A percentile compares a stretch with the other conserved stretches of the same genome.
phyloP scores from a whole-genome alignment of 2,113 vertebrate species.

The Polypterus senegalus region DNA sequence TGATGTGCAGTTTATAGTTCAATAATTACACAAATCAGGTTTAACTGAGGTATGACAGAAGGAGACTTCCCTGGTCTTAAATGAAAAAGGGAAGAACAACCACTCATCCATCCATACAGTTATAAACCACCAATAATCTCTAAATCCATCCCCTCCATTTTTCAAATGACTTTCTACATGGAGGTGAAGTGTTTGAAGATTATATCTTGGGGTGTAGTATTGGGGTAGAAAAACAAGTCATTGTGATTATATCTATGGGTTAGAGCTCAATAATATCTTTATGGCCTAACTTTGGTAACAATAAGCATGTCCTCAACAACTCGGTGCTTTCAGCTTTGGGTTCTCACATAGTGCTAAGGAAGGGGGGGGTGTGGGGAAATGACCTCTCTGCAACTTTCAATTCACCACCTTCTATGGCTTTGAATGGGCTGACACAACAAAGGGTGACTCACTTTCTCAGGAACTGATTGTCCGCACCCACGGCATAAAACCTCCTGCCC shows the following conservation, averaged over 20 bases:
- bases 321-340: constrained; percentile 28
- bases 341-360: constrained; percentile 22
- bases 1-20: no score
- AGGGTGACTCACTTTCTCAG: constrained; percentile 70
- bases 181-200: constrained; percentile 39
- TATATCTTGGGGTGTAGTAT: constrained; percentile 29
- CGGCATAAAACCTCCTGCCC: constrained; percentile 54
- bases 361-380: constrained; percentile 21
- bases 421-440: constrained; percentile 67
- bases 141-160: background rate
- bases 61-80: background rate
- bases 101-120: constrained; percentile 13
- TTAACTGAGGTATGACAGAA: no score
- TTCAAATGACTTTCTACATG: constrained; percentile 31
- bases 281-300: constrained; percentile 51
- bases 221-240: constrained; percentile 20
- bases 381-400: constrained; percentile 60
- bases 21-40: no score
- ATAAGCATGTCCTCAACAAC: constrained; percentile 54
- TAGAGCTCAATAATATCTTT: constrained; percentile 65
- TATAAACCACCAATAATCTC: no score
- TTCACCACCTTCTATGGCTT: constrained; percentile 69
- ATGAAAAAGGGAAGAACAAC: constrained; percentile 17
- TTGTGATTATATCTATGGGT: constrained; percentile 28
- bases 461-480: constrained; percentile 57